Conservation (phyloP, 1,140 invertebrate species). For the Dinoponera quadriceps region DNA sequence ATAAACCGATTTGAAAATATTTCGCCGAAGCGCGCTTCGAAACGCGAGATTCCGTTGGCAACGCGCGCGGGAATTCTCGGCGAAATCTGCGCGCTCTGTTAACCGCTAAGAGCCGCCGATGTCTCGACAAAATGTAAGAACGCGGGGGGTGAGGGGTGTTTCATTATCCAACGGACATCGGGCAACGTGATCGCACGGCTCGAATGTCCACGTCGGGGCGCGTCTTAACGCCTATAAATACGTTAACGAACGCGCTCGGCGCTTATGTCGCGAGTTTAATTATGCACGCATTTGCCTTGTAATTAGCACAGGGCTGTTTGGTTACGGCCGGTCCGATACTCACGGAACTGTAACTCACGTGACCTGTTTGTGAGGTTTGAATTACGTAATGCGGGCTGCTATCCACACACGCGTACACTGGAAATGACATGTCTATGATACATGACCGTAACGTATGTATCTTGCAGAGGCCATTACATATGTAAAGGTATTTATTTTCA, state of each 20-base stretch:
- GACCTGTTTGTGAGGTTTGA: constrained; percentile 72
- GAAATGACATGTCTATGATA: constrained; percentile 73
- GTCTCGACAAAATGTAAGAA: constrained; percentile 2
- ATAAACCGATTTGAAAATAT: too few species aligned
- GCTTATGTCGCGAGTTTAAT: constrained; percentile 68
- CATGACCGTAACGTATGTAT: constrained; percentile 66
- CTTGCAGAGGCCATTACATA: constrained; percentile 25
- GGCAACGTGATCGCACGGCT: not conserved
- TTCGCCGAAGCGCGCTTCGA: too few species aligned
- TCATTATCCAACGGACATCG: not conserved
- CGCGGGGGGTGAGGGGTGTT: too few species aligned
- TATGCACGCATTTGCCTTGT: constrained; percentile 72
- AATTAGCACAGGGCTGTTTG: constrained; percentile 72
- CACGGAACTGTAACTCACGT: constrained; percentile 72
- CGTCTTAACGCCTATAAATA: constrained; percentile 71
- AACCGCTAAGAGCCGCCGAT: too few species aligned
- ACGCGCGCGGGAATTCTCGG: too few species aligned
- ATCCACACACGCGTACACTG: constrained; percentile 57
- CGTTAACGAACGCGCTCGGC: constrained; percentile 32
- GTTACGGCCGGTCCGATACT: constrained; percentile 68
- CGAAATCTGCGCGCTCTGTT: too few species aligned
- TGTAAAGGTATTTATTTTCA: constrained; percentile 47
- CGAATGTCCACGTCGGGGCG: constrained; percentile 44
- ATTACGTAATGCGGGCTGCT: constrained; percentile 71
- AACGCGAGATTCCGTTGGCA: too few species aligned